phyloP scores from a whole-genome alignment of 2,888 invertebrate species.

The Dynastes tityus region DNA sequence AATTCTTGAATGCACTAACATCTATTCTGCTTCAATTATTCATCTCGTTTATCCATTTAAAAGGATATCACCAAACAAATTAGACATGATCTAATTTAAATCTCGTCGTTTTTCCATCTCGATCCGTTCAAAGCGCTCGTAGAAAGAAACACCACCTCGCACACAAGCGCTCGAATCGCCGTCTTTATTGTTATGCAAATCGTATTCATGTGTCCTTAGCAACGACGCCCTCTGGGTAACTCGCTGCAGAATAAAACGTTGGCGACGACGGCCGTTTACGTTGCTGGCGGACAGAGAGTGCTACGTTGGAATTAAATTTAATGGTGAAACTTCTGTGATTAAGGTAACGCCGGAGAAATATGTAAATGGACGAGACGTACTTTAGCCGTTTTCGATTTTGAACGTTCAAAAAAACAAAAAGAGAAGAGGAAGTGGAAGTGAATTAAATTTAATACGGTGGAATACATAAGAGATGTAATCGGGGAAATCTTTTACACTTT shows the following conservation, averaged over 20 bases:
- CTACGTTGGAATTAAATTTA: neutral
- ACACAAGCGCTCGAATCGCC: neutral
- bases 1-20: too few species aligned
- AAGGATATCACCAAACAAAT: neutral
- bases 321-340: neutral
- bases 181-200: neutral
- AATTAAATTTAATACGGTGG: too few species aligned
- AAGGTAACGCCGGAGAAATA: neutral
- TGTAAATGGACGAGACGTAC: neutral
- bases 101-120: neutral
- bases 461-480: too few species aligned
- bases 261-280: neutral
- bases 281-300: too few species aligned
- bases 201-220: slow-evolving; percentile 6
- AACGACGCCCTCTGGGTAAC: neutral
- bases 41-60: neutral
- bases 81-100: neutral
- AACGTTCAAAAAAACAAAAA: too few species aligned
- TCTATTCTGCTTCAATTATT: too few species aligned
- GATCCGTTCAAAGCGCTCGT: neutral
- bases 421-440: too few species aligned
- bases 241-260: neutral
- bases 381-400: too few species aligned
- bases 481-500: too few species aligned
- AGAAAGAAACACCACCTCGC: neutral